Percentiles rank a stretch among this genome's conserved stretches.
phyloP scores from a whole-genome alignment of 2,113 vertebrate genomes.

The Neopipo cinnamomea region DNA sequence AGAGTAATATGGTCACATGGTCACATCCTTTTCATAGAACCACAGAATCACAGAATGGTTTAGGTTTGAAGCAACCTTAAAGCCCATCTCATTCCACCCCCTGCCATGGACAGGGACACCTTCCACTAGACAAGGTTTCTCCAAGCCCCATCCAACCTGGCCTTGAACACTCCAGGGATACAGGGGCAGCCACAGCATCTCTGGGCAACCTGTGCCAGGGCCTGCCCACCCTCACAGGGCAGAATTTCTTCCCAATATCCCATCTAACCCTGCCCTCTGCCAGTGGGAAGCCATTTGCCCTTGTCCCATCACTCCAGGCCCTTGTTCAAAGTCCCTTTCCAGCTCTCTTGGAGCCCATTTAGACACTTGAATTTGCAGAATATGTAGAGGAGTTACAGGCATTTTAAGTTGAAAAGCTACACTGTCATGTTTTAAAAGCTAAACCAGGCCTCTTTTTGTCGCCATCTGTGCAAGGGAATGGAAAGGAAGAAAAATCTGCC shows the following conservation, averaged over 20 bases:
- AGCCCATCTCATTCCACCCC: rapidly evolving
- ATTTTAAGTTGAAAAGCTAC: not conserved
- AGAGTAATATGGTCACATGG: not conserved
- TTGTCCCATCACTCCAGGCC: not conserved
- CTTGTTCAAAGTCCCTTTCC: not conserved
- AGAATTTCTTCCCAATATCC: not conserved
- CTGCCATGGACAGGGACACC: not conserved
- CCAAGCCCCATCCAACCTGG: rapidly evolving
- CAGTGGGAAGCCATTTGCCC: rapidly evolving
- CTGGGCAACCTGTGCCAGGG: not conserved
- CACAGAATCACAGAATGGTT: not conserved
- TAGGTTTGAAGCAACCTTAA: not conserved
- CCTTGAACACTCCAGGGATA: not conserved
- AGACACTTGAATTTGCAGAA: not conserved
- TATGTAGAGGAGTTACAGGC: not conserved
- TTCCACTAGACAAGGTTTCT: rapidly evolving
- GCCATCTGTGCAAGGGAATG: not conserved
- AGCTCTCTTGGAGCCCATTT: not conserved
- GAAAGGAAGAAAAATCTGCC: slow-evolving; percentile 2
- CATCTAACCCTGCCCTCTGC: not conserved
- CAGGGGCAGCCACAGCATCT: not conserved
- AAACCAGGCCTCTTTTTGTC: not conserved
- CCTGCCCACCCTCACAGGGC: not conserved
- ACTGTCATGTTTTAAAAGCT: not conserved
- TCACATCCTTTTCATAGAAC: not conserved